Base-by-base conservation (phyloP, 2,113 vertebrate species). In the Mastomys coucha region DNA sequence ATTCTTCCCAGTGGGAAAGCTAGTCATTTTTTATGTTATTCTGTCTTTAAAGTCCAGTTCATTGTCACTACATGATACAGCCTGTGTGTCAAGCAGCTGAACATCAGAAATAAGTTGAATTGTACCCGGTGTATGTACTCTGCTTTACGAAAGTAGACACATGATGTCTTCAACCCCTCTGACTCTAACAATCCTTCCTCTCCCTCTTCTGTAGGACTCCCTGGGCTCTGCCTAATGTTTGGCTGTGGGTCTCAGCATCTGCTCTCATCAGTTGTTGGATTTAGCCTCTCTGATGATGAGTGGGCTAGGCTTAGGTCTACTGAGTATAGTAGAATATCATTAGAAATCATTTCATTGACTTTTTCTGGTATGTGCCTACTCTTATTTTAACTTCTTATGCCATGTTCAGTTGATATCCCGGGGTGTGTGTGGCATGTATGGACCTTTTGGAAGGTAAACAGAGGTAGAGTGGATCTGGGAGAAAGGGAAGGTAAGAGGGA, bases 61-160 rank as follows among this genome's bases (percentile, higher is more conserved):
- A 26, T 91, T 82, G 85, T 60, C 26, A 16, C 39, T 63, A 4
- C 24, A 63, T 31, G 26, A 77, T 7, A 33, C 26, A 60, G 69
- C 88, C 85, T 88, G 49, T 88, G 53, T 88, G 91, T 39, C 63
- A 91, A 84, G 45, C n/a, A 67, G 80, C 75, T 94, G 89, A 91
- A 26, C 49, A 77, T 90, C 72, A 97, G 89, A 96, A 95, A 84
- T 87, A 51, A 81, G 75, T 94, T 84, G 84, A 96, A 93, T 95
- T 91, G 65, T 5, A 16, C n/a, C 53, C n/a, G 39, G 36, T 81
- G 81, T 95, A 75, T 81, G 81, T 93, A 75, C n/a, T 91, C 70
- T 95, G 81, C 24, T 56, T 77, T 77, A 69, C 92, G 69, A 91
- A 89, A 58, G 69, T 31, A 70, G 77, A 36, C n/a, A 90, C 51